Percentiles rank a stretch among this genome's conserved stretches.
These are phyloP conservation scores for Calosoma granatense DNA, from an alignment of 1,140 invertebrate species.

Conservation along the genomic window DNA sequence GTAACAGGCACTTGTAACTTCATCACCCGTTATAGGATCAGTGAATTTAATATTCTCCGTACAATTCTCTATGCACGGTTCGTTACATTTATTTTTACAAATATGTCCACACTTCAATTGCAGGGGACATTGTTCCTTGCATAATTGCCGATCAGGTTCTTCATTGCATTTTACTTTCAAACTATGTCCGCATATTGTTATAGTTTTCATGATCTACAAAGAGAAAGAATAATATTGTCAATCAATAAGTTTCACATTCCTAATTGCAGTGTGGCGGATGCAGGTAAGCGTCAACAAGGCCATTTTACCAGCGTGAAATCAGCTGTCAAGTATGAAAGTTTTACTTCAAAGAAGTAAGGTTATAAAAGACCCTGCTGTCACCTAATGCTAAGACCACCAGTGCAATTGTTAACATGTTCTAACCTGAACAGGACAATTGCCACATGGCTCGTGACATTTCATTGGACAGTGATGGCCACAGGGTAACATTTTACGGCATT, in stretches of 20 bases:
- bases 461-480: conserved; percentile 37
- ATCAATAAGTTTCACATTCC: not conserved
- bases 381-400: not conserved
- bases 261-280: not conserved
- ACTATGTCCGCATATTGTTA: not conserved
- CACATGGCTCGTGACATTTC: conserved; percentile 32
- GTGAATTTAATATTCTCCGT: not conserved
- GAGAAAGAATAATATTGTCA: not conserved
- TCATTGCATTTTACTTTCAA: not conserved
- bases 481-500: conserved; percentile 29
- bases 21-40: not conserved
- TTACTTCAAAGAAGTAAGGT: not conserved
- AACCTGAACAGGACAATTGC: conserved; percentile 20
- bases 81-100: conserved; percentile 19
- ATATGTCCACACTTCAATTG: conserved; percentile 28
- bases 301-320: not conserved
- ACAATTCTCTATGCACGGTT: not conserved
- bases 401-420: conserved; percentile 23
- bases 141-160: not conserved
- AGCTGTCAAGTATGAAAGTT: not conserved
- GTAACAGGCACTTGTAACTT: no score
- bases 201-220: not conserved
- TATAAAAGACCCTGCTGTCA: not conserved
- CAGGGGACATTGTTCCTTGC: not conserved
- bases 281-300: not conserved